These are phyloP conservation scores for Balanococcus diminutus DNA, from an alignment of 2,888 invertebrate genomes.

Conservation along the genomic window DNA sequence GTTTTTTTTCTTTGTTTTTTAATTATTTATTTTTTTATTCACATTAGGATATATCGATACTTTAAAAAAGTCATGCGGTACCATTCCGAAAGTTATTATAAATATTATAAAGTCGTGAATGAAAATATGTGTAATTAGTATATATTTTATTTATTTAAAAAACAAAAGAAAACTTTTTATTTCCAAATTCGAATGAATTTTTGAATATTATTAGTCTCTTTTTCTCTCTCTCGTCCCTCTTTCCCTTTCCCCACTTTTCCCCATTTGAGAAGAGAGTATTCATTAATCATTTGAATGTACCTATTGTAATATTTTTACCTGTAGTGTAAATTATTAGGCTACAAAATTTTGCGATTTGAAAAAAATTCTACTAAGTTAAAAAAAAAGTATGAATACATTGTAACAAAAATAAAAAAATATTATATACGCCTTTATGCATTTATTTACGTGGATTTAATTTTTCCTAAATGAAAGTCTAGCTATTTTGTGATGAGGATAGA, in stretches of 20 bases:
- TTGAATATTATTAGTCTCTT: slow-evolving; percentile 19
- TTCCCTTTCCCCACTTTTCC: background rate
- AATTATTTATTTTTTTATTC: slow-evolving; percentile 35
- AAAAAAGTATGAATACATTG: slow-evolving; percentile 31
- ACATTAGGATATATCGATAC: slow-evolving; percentile 20
- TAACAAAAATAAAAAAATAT: slow-evolving; percentile 39
- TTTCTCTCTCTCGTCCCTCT: background rate
- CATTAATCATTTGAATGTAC: slow-evolving; percentile 39
- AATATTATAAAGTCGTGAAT: slow-evolving; percentile 25
- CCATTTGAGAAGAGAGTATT: slow-evolving; percentile 11
- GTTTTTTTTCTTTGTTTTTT: slow-evolving; percentile 33
- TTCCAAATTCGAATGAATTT: slow-evolving; percentile 32
- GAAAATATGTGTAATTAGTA: slow-evolving; percentile 35
- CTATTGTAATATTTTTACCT: slow-evolving; percentile 44
- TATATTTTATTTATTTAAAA: slow-evolving; percentile 20
- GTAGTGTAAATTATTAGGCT: slow-evolving; percentile 44
- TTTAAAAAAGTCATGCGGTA: slow-evolving; percentile 33
- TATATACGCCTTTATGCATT: background rate
- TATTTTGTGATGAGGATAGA: too few relatives aligned
- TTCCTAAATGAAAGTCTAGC: background rate
- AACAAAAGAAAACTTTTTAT: background rate
- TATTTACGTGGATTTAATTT: background rate
- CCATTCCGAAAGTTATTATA: slow-evolving; percentile 27
- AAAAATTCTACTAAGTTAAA: slow-evolving; percentile 28
- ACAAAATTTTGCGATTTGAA: slow-evolving; percentile 41